These are phyloP conservation scores for Aricia agestis DNA, from an alignment of 1,140 invertebrate species.

Conservation along the genomic window DNA sequence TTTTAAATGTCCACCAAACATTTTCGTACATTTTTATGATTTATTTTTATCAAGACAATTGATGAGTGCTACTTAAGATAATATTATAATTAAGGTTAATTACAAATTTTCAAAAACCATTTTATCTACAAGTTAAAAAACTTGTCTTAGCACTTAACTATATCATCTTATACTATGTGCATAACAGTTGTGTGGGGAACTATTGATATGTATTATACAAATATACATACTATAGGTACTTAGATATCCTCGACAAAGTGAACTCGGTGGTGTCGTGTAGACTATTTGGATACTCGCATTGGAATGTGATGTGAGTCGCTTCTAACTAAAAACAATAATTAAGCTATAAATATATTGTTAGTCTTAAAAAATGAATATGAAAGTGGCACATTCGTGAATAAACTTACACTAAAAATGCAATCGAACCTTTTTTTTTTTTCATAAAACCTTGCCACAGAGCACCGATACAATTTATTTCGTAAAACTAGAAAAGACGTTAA, in stretches of 20 bases:
- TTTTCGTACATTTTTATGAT: no score
- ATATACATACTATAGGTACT: background rate
- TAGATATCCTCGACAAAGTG: constrained; percentile 17
- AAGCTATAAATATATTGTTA: constrained; percentile 2
- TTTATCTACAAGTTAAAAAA: background rate
- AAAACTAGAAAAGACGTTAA: no score
- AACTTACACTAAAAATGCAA: background rate
- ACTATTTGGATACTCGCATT: constrained; percentile 13
- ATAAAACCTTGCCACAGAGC: background rate
- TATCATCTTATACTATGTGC: background rate
- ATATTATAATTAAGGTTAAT: no score
- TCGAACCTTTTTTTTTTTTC: background rate
- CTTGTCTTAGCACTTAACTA: background rate
- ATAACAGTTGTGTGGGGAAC: constrained; percentile 13
- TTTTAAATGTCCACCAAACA: no score
- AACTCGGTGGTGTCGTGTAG: constrained; percentile 6
- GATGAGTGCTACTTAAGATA: no score
- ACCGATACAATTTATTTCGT: no score
- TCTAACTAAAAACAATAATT: constrained; percentile 15
- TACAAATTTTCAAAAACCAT: background rate
- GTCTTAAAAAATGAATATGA: background rate
- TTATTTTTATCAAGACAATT: no score
- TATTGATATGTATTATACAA: background rate
- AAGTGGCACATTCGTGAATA: background rate
- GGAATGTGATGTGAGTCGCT: constrained; percentile 15